phyloP scores from a whole-genome alignment of 2,888 invertebrate genomes.

The Chrysomela aeneicollis region DNA sequence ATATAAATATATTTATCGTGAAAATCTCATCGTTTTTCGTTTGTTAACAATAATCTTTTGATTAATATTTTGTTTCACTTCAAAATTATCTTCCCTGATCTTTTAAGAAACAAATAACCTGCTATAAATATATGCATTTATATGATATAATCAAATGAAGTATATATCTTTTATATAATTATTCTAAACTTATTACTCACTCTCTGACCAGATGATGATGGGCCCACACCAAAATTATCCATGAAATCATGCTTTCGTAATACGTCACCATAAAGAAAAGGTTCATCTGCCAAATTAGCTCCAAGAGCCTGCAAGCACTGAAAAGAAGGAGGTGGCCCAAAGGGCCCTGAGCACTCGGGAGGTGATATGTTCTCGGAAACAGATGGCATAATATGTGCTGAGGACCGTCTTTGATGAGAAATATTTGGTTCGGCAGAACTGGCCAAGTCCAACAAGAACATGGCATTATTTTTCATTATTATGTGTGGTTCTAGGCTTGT shows the following conservation, averaged over 20 bases:
- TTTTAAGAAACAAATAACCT: too few species aligned
- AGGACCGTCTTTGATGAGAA: conserved; percentile 52
- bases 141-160: too few species aligned
- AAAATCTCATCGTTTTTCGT: too few species aligned
- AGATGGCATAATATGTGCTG: conserved; percentile 61
- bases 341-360: conserved; percentile 65
- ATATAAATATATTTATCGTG: too few species aligned
- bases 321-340: conserved; percentile 67
- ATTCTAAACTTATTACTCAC: conserved; percentile 54
- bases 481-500: conserved; percentile 64
- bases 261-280: conserved; percentile 62
- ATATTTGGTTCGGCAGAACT: conserved; percentile 70
- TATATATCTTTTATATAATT: too few species aligned
- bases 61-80: too few species aligned
- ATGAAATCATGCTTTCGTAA: conserved; percentile 61
- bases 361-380: conserved; percentile 67
- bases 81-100: too few species aligned
- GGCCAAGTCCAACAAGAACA: conserved; percentile 90
- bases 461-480: conserved; percentile 91
- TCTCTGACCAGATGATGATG: conserved; percentile 57
- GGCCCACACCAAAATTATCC: conserved; percentile 51
- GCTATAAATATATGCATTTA: too few species aligned
- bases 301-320: conserved; percentile 69
- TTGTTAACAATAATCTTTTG: too few species aligned
- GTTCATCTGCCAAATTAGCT: conserved; percentile 51